Base-by-base conservation (phyloP, 2,888 invertebrate species). In the Peribatodes rhomboidaria region DNA sequence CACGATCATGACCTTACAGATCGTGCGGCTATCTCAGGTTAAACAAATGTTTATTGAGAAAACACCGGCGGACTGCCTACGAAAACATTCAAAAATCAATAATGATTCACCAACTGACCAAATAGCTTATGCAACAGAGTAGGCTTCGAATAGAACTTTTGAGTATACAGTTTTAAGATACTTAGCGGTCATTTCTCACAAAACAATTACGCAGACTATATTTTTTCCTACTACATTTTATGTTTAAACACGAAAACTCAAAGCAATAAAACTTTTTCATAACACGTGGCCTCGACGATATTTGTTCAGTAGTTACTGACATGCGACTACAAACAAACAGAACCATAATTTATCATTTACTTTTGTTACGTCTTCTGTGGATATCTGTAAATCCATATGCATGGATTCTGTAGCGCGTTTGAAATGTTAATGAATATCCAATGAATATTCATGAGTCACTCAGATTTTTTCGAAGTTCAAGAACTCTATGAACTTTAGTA, bases 1-100 rank as follows among this genome's bases (percentile, higher is more conserved):
- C 70, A 71, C 69, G 71, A 61, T 76, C 78, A 68, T 85, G 84
- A 84, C 84, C 82, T 81, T 77, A 77, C 55, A 69, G 55, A 52
- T 66, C 75, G 71, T 70, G 60, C 72, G 18, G 55, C 61, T 66
- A 68, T 64, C 67, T 59, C 61, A 68, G 68, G 64, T 67, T 70
- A 69, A 75, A 76, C 77, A 76, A 87, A 87, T 83, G 78, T 85
- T 86, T 83, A 76, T 67, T 64, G 39, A 79, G 78, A 74, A 80
- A 81, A 81, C 76, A 81, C 39, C 31, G 56, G 73, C 69, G 73
- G 76, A 69, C 71, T 77, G 78, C 81, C 79, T 80, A 81, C 74
- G 76, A 81, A 81, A 84, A 85, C 82, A 83, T 65, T 70, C 72
- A 67, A 78, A 83, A 84, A 84, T 82, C 84, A 87, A 87, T 79